Evolutionary conservation across 2,888 invertebrate species (phyloP), one percentile per base, ranked within the genome.

Genomic region (Ecliptopera silaceata): DNA sequence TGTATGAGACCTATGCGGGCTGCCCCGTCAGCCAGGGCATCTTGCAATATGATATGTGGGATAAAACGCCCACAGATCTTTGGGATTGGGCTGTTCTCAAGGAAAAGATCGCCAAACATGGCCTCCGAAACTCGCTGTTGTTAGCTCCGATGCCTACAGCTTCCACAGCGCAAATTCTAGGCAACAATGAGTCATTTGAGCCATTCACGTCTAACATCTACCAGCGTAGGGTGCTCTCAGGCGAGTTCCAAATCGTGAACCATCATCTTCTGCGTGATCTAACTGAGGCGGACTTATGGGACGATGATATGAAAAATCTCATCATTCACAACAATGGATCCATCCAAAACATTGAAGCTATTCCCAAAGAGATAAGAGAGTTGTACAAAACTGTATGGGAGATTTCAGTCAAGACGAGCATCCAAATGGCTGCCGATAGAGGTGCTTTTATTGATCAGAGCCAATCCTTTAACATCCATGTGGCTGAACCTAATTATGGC

Each of bases 81-180:
- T 98, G 98, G 96, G 93, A 99, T 80, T 99, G 99, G 99, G 75
- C 88, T 1, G 88, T 77, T 5, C 90, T 99, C 13, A 97, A 97
- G 83, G 92, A 91, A 45, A 96, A 96, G 79, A 98, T 99, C 68
- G 94, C 96, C 0, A 92, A 95, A 86, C 93, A 97, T 85, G 99
- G 99, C 8, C 91, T 99, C 0, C 92, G 99, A 54, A 99, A 99
- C 89, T 98, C 98, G 1, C 91, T 99, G 22, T 90, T 99, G 15
- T 70, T 99, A 63, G 99, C 99, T 0, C 99, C 99, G 0, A 99
- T 99, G 99, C 99, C 99, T 0, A 99, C 99, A 4, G 99, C 99
- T 6, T 98, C 99, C 0, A 99, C 99, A 0, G 99, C 99, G 2
- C 99, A 99, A 88, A 99, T 99, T 76, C 93, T 99, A 41, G 99